These are phyloP conservation scores for Clivina fossor DNA, from an alignment of 2,888 invertebrate species.

Conservation along the genomic window DNA sequence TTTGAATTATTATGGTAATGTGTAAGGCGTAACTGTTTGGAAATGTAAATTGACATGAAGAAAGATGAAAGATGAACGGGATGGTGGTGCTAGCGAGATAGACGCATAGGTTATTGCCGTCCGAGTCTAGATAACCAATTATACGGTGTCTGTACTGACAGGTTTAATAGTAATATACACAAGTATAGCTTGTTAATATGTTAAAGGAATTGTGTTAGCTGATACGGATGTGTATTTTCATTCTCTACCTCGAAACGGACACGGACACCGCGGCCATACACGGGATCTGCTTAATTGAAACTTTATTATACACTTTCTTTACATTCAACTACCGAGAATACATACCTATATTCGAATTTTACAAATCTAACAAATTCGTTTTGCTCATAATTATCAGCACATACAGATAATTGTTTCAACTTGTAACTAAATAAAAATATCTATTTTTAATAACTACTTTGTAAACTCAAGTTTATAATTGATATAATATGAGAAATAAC, in stretches of 20 bases:
- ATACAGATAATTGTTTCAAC: too few relatives aligned
- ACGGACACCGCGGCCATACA: background rate
- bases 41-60: slow-evolving; percentile 55
- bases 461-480: too few relatives aligned
- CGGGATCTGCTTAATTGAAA: too few relatives aligned
- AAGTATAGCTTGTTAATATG: slow-evolving; percentile 55
- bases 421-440: too few relatives aligned
- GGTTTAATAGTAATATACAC: slow-evolving; percentile 55
- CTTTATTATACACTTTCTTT: too few relatives aligned
- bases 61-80: slow-evolving; percentile 45
- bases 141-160: slow-evolving; percentile 55
- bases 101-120: slow-evolving; percentile 51
- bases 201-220: slow-evolving; percentile 49
- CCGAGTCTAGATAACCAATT: slow-evolving; percentile 53
- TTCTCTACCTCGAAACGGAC: background rate
- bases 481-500: too few relatives aligned
- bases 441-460: too few relatives aligned
- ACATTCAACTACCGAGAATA: too few relatives aligned
- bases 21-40: slow-evolving; percentile 54
- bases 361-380: too few relatives aligned
- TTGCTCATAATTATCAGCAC: too few relatives aligned
- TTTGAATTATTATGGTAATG: slow-evolving; percentile 56
- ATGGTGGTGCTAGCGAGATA: slow-evolving; percentile 46
- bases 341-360: too few relatives aligned
- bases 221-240: background rate